Percentiles rank a stretch among this genome's conserved stretches.
Conservation (phyloP, 1,140 invertebrate genomes). For the Cephus cinctus region DNA sequence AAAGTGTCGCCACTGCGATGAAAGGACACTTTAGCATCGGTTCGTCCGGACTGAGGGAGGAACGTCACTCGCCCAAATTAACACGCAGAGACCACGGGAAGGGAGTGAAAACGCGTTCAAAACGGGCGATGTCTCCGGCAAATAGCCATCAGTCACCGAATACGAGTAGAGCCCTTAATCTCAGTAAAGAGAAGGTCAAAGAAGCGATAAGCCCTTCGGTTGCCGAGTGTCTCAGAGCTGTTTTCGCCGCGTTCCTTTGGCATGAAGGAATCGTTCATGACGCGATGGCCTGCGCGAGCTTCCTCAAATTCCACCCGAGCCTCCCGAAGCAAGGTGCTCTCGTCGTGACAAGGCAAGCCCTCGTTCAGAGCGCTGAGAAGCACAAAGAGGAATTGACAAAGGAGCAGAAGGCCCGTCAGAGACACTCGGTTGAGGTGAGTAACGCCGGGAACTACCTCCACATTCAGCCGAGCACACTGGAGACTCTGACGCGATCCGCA, state of each 20-base stretch:
- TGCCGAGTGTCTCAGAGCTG: slow-evolving; percentile 87
- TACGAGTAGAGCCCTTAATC: slow-evolving; percentile 37
- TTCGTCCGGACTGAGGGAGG: slow-evolving; percentile 55
- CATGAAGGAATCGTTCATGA: slow-evolving; percentile 97
- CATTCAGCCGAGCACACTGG: slow-evolving; percentile 75
- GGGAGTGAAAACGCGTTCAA: slow-evolving; percentile 54
- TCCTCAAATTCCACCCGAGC: slow-evolving; percentile 91
- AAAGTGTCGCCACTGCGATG: slow-evolving; percentile 55
- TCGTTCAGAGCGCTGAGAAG: slow-evolving; percentile 44
- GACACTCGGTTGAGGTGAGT: slow-evolving; percentile 85
- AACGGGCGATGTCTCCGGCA: slow-evolving; percentile 65
- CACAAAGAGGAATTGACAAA: slow-evolving; percentile 54
- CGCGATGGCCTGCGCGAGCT: slow-evolving; percentile 95
- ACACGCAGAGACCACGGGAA: slow-evolving; percentile 61
- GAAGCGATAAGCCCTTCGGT: slow-evolving; percentile 89
- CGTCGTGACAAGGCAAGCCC: slow-evolving; percentile 63
- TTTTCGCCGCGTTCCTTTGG: slow-evolving; percentile 96
- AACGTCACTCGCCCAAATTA: slow-evolving; percentile 65
- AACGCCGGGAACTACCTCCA: slow-evolving; percentile 76
- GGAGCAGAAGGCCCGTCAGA: slow-evolving; percentile 66
- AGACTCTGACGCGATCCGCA: slow-evolving; percentile 73
- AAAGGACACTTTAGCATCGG: slow-evolving; percentile 67
- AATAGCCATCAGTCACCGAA: slow-evolving; percentile 49
- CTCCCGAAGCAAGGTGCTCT: slow-evolving; percentile 77
- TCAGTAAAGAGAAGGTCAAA: slow-evolving; percentile 61